Evolutionary conservation across 2,888 invertebrate genomes (phyloP).

Genomic region (Acanthosepion lycidas): DNA sequence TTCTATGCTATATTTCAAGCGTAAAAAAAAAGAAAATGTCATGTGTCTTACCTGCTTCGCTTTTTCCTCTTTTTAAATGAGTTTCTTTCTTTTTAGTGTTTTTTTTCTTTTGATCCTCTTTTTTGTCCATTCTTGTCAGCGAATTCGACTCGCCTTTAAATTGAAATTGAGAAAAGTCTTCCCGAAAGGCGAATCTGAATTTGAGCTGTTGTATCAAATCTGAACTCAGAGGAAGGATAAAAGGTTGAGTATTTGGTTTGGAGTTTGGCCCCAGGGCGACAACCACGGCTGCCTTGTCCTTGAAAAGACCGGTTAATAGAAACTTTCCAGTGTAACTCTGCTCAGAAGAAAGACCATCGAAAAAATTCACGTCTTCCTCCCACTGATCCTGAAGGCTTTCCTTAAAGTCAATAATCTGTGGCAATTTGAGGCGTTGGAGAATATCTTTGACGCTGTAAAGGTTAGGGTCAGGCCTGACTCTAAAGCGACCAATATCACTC

Average conservation of each 20-base stretch:
- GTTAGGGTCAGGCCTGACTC: conserved; percentile 2
- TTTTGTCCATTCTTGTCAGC: not conserved
- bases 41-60: not conserved
- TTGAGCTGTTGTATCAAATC: not conserved
- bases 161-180: not conserved
- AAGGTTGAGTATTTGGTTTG: not conserved
- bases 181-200: not conserved
- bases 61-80: not conserved
- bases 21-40: not conserved
- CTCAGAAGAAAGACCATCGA: not conserved
- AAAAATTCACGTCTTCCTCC: conserved; percentile 6
- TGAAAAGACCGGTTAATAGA: not conserved
- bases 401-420: conserved; percentile 24
- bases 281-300: not conserved
- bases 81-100: not conserved
- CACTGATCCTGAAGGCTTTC: not conserved
- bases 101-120: not conserved
- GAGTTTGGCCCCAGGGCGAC: not conserved
- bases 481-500: not conserved
- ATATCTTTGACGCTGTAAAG: conserved; percentile 33
- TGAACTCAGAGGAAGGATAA: not conserved
- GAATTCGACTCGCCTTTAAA: not conserved
- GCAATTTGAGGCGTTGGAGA: not conserved
- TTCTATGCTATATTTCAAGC: no score
- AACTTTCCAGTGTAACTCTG: not conserved